Evolutionary conservation across 2,888 invertebrate genomes (phyloP), one percentile per base, ranked within the genome.

Genomic region (Nomada goodeniana): DNA sequence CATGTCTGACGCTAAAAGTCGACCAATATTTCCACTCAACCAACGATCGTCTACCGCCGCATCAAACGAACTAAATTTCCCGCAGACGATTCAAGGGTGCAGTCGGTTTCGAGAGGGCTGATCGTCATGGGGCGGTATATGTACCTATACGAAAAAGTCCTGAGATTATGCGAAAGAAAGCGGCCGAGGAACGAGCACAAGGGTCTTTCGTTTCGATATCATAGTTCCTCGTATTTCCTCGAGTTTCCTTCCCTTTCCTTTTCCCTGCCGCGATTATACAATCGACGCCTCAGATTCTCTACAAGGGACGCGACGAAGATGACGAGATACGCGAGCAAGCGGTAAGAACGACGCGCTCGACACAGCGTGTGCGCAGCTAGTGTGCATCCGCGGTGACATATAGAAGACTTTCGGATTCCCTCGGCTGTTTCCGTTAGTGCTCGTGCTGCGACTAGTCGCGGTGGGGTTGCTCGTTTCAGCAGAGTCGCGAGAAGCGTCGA

Each of bases 151-250:
- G 57, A 50, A 76, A 76, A 80, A 80, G 73, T 80, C 80, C 82
- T 9, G 64, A 59, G 73, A 23, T 57, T 78, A 77, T 83, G 87
- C 72, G 84, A 67, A 73, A 77, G 67, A 68, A 76, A 76, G 26
- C 13, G 57, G 18, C 29, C 60, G 68, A 57, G 61, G 71, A 67
- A 76, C 60, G 59, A 83, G 65, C 13, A 36, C 81, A 84, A 87
- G 79, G 86, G 85, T 89, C 85, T 84, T 83, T 88, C 84, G 82
- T 84, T 82, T 81, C 85, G 89, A 89, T 89, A 87, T 90, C 87
- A 87, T 89, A 82, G 80, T 80, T 82, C 67, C 80, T 76, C 80
- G 73, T 76, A 83, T 78, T 83, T 76, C 55, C 78, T 74, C 80
- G 73, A 73, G 82, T 78, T 83, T 76, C 55, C 78, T 74, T 55